Evolutionary conservation across 2,113 vertebrate genomes (phyloP).

Genomic region (Ictalurus punctatus): DNA sequence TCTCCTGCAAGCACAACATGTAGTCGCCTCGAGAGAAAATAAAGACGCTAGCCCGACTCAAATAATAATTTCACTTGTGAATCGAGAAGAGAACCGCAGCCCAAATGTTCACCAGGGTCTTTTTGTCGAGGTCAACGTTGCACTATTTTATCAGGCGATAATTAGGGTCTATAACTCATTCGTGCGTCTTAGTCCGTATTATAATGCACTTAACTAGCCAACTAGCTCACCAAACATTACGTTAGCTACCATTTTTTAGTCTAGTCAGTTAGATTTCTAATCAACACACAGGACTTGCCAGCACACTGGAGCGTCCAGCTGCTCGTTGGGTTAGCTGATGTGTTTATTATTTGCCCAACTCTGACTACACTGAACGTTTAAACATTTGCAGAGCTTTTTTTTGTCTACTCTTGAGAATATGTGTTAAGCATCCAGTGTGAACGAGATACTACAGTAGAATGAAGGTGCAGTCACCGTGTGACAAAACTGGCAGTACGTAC

Average conservation of each 20-base stretch:
- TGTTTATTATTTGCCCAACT: not conserved
- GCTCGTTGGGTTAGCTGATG: not conserved
- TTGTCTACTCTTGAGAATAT: not conserved
- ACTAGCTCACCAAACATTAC: not conserved
- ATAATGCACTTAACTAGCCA: not conserved
- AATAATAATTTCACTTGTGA: not conserved
- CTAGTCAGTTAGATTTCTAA: not conserved
- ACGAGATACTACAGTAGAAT: not conserved
- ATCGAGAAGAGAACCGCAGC: not conserved
- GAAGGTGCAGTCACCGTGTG: conserved; percentile 12
- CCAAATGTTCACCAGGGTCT: not conserved
- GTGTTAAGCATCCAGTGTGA: not conserved
- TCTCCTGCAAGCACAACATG: not conserved
- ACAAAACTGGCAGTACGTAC: not conserved
- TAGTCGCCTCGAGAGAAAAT: not conserved
- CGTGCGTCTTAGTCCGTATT: not conserved
- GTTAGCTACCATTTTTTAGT: not conserved
- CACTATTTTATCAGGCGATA: not conserved
- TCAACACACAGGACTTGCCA: not conserved
- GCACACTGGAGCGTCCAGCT: not conserved
- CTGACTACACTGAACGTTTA: not conserved
- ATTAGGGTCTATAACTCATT: not conserved
- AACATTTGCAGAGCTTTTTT: not conserved
- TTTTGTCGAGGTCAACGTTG: not conserved
- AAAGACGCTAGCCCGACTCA: not conserved